Conservation (phyloP, 2,888 invertebrate species). For the Metellina segmentata region DNA sequence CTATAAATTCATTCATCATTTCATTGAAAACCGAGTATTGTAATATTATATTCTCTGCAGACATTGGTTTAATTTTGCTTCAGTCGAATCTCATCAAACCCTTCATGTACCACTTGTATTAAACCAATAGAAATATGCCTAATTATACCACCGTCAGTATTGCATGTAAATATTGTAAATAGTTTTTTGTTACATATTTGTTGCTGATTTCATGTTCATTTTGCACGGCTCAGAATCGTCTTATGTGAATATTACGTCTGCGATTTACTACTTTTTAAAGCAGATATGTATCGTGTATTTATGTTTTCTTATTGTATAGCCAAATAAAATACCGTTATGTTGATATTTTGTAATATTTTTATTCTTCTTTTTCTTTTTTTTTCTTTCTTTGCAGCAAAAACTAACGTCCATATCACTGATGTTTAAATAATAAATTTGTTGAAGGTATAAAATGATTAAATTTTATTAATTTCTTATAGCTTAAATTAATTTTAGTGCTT, state of each 20-base stretch:
- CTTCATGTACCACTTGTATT: background rate
- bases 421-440: too few relatives aligned
- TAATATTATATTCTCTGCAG: background rate
- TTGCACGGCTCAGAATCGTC: slow-evolving; percentile 24
- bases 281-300: slow-evolving; percentile 43
- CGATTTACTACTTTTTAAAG: slow-evolving; percentile 61
- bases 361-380: background rate
- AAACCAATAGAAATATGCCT: background rate
- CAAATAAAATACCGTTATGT: background rate
- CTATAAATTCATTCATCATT: background rate
- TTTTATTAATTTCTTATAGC: background rate
- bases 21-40: background rate
- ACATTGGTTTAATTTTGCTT: background rate
- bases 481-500: background rate
- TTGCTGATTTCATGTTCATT: slow-evolving; percentile 41
- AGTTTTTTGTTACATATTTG: slow-evolving; percentile 38
- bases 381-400: background rate
- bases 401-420: too few relatives aligned
- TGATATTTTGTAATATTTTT: background rate
- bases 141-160: slow-evolving; percentile 34
- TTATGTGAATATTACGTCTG: slow-evolving; percentile 41
- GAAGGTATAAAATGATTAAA: slow-evolving; percentile 17
- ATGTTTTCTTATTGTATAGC: slow-evolving; percentile 1
- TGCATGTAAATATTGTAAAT: slow-evolving; percentile 74
- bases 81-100: slow-evolving; percentile 16